phyloP scores from a whole-genome alignment of 2,113 vertebrate genomes.

The Engystomops pustulosus region DNA sequence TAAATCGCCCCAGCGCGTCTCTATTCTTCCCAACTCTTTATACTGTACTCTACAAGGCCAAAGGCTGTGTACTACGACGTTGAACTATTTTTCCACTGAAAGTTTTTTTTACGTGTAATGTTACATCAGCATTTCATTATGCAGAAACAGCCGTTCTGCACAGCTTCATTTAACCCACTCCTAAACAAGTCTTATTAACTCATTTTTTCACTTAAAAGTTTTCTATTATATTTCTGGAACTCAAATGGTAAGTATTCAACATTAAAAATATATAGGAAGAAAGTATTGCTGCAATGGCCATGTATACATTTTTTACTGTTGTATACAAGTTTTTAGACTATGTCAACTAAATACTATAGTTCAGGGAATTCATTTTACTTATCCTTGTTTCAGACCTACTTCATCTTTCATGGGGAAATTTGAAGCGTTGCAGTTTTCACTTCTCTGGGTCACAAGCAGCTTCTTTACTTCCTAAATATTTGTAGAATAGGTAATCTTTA shows the following conservation, averaged over 20 bases:
- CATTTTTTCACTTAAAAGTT: neutral
- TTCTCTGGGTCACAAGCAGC: constrained; percentile 1
- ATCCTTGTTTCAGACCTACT: neutral
- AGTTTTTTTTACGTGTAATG: too few species aligned
- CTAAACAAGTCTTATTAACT: neutral
- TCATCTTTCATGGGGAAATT: neutral
- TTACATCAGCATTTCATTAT: neutral
- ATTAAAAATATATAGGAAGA: too few species aligned
- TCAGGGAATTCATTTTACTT: neutral
- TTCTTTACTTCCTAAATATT: constrained; percentile 30
- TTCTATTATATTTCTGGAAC: neutral
- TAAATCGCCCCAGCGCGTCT: too few species aligned
- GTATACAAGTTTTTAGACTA: neutral
- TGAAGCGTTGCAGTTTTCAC: constrained; percentile 11
- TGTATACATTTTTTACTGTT: neutral
- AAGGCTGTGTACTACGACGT: neutral
- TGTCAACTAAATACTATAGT: too few species aligned
- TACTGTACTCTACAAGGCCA: too few species aligned
- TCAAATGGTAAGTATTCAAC: neutral
- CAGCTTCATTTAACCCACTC: neutral
- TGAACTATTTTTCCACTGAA: neutral
- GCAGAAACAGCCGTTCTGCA: neutral
- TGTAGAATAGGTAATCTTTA: too few species aligned
- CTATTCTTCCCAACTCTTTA: too few species aligned
- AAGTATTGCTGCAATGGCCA: too few species aligned